A percentile compares a stretch with the other conserved stretches of the same genome.
Evolutionary conservation across 2,113 vertebrate species (phyloP).

Genomic region (cattle (Bos taurus)): DNA sequence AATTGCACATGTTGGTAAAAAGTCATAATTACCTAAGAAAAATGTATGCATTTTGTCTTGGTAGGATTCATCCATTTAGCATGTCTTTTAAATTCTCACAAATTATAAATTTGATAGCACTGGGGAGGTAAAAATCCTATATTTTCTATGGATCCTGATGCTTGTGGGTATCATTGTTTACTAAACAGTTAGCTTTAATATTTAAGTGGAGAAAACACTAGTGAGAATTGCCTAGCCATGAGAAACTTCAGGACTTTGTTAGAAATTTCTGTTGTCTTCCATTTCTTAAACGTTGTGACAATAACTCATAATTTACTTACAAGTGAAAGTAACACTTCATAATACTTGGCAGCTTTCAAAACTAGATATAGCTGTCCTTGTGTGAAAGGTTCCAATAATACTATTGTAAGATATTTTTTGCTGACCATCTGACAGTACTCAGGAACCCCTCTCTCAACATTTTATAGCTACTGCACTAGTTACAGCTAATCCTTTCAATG

Average conservation of each 20-base stretch:
- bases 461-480: constrained; percentile 38
- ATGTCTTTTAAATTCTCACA: constrained; percentile 43
- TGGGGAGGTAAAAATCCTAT: not conserved
- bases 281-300: constrained; percentile 44
- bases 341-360: constrained; percentile 74
- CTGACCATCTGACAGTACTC: constrained; percentile 34
- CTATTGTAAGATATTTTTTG: constrained; percentile 65
- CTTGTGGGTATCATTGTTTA: not conserved
- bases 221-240: not conserved
- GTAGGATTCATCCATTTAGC: not conserved
- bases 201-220: not conserved
- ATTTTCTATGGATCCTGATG: not conserved
- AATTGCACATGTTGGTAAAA: constrained; percentile 33
- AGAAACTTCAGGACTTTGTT: not conserved
- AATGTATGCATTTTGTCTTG: constrained; percentile 47
- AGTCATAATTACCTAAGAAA: constrained; percentile 50
- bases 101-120: constrained; percentile 38
- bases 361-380: constrained; percentile 70
- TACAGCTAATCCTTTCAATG: constrained; percentile 61
- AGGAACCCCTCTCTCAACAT: constrained; percentile 32
- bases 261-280: constrained; percentile 42
- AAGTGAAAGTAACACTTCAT: constrained; percentile 43
- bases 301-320: constrained; percentile 57
- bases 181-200: not conserved
- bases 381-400: constrained; percentile 62